Conservation (phyloP, 92 coral and sea anemone species). For the Epizoanthus fatuus region DNA sequence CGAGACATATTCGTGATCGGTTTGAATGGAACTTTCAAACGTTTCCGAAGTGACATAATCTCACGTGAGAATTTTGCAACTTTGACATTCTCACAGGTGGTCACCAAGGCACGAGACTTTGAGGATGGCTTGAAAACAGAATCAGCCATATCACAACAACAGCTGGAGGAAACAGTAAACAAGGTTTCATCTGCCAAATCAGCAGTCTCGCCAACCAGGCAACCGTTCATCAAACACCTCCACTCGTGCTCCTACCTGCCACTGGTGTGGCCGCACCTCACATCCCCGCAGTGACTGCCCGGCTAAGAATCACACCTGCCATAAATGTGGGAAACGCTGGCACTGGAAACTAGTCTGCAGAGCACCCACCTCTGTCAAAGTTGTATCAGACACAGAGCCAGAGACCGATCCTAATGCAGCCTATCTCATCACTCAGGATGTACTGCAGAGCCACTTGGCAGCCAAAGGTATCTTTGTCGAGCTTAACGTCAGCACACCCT, state of each 20-base stretch:
- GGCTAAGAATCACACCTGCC: slow-evolving; percentile 60
- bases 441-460: slow-evolving; percentile 54
- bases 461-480: slow-evolving; percentile 71
- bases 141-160: slow-evolving; percentile 40
- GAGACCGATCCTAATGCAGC: slow-evolving; percentile 8
- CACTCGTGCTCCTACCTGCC: too few species aligned
- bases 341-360: slow-evolving; percentile 69
- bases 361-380: slow-evolving; percentile 40
- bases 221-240: neutral
- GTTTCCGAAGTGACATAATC: slow-evolving; percentile 66
- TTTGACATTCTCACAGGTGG: slow-evolving; percentile 63
- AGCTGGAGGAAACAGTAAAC: slow-evolving; percentile 57
- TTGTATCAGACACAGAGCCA: slow-evolving; percentile 22
- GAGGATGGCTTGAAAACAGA: slow-evolving; percentile 60
- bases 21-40: slow-evolving; percentile 68
- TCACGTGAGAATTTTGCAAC: slow-evolving; percentile 55
- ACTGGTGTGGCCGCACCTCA: slow-evolving; percentile 63
- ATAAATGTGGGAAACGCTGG: slow-evolving; percentile 70
- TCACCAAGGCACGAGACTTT: slow-evolving; percentile 68
- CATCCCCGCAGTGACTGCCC: slow-evolving; percentile 70
- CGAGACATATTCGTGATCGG: slow-evolving; percentile 75
- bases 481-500: slow-evolving; percentile 55
- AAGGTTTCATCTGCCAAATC: slow-evolving; percentile 47
- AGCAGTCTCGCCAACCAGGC: slow-evolving; percentile 15
- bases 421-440: slow-evolving; percentile 55